These are phyloP conservation scores for Pollenia griseotomentosa DNA, from an alignment of 2,888 invertebrate genomes.

Conservation along the genomic window DNA sequence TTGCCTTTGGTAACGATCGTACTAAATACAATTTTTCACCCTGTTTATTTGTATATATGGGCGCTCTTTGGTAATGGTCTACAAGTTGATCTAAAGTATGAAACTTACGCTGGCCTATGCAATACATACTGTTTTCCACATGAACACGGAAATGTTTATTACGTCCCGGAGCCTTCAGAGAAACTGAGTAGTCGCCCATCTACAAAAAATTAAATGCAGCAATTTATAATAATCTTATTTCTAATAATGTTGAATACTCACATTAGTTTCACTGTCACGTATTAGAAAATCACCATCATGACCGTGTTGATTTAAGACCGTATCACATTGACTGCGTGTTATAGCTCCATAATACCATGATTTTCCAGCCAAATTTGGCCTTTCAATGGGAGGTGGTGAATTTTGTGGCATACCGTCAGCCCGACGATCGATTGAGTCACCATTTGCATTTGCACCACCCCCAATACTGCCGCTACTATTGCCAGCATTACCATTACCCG, in stretches of 20 bases:
- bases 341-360: constrained; percentile 99
- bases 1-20: constrained; percentile 92
- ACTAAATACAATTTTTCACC: constrained; percentile 99
- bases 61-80: constrained; percentile 99
- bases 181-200: constrained; percentile 99
- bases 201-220: constrained; percentile 84
- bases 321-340: constrained; percentile 97
- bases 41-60: constrained; percentile 98
- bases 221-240: background rate
- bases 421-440: constrained; percentile 85
- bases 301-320: constrained; percentile 96
- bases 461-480: constrained; percentile 82
- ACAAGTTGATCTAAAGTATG: constrained; percentile 97
- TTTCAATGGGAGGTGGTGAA: constrained; percentile 85
- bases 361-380: constrained; percentile 91
- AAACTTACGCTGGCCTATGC: constrained; percentile 99
- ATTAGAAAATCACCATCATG: constrained; percentile 99
- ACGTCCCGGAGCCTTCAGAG: constrained; percentile 97
- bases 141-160: constrained; percentile 99
- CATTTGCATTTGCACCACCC: constrained; percentile 74
- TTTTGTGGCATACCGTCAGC: constrained; percentile 84
- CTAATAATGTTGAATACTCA: constrained; percentile 85
- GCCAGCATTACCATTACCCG: constrained; percentile 82
- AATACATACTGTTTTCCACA: constrained; percentile 95
- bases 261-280: constrained; percentile 99